A percentile compares a stretch with the other conserved stretches of the same genome.
Conservation (phyloP, 2,797 vertebrate species). For the Neomorphus geoffroyi region DNA sequence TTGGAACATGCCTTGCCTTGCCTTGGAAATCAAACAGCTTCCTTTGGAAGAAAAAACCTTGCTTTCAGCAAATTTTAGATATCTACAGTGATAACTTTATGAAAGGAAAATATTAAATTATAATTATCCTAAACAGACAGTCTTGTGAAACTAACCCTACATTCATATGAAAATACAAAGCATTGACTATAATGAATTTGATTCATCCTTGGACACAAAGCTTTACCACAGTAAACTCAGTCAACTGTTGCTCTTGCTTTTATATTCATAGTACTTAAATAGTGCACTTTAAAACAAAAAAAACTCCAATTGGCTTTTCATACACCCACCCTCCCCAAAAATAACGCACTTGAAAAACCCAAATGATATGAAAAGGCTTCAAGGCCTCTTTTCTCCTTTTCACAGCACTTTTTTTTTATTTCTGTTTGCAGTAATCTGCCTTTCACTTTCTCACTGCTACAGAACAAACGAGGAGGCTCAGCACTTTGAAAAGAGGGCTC, state of each 20-base stretch:
- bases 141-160: slow-evolving; percentile 82
- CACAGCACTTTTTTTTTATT: slow-evolving; percentile 81
- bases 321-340: slow-evolving; percentile 84
- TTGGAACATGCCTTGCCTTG: slow-evolving; percentile 74
- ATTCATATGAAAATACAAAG: slow-evolving; percentile 86
- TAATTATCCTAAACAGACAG: slow-evolving; percentile 86
- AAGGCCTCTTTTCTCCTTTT: slow-evolving; percentile 86
- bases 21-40: slow-evolving; percentile 76
- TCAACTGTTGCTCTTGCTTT: slow-evolving; percentile 88
- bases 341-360: slow-evolving; percentile 87
- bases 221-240: slow-evolving; percentile 84
- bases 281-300: slow-evolving; percentile 85
- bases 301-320: slow-evolving; percentile 86
- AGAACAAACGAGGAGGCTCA: slow-evolving; percentile 87
- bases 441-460: slow-evolving; percentile 89
- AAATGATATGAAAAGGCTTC: slow-evolving; percentile 87
- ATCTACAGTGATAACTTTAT: slow-evolving; percentile 82
- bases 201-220: slow-evolving; percentile 84
- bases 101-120: slow-evolving; percentile 85
- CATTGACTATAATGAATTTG: slow-evolving; percentile 83
- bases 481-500: slow-evolving; percentile 86
- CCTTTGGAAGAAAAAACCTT: slow-evolving; percentile 62
- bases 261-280: slow-evolving; percentile 86
- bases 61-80: slow-evolving; percentile 77
- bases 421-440: slow-evolving; percentile 89